A percentile compares a stretch with the other conserved stretches of the same genome.
These are phyloP conservation scores for Shinisaurus crocodilurus DNA, from an alignment of 2,113 vertebrate genomes.

Conservation along the genomic window DNA sequence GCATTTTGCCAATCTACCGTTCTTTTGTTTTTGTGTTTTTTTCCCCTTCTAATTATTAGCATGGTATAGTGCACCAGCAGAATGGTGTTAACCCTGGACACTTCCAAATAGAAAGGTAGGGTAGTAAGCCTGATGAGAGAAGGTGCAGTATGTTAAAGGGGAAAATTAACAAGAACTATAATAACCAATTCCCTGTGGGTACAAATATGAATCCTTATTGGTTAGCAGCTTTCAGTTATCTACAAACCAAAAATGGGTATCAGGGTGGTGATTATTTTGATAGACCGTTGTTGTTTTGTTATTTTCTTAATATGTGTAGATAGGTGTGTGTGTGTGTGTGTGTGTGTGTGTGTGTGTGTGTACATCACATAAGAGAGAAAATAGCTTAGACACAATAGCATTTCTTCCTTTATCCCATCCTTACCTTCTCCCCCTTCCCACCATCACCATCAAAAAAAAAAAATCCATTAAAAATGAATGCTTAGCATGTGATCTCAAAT, in stretches of 20 bases:
- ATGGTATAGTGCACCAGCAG: slow-evolving; percentile 64
- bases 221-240: slow-evolving; percentile 6
- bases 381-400: slow-evolving; percentile 20
- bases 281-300: slow-evolving; percentile 21
- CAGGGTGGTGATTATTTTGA: slow-evolving; percentile 41
- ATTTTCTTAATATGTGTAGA: not conserved
- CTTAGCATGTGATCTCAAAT: slow-evolving; percentile 44
- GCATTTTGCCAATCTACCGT: slow-evolving; percentile 76
- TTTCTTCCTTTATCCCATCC: slow-evolving; percentile 40
- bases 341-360: not conserved
- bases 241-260: not conserved
- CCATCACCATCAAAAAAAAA: not conserved
- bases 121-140: slow-evolving; percentile 38
- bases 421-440: not conserved
- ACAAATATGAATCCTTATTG: slow-evolving; percentile 23
- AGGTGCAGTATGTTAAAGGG: slow-evolving; percentile 46
- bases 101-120: slow-evolving; percentile 60
- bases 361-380: not conserved
- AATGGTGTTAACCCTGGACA: slow-evolving; percentile 61
- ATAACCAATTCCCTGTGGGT: slow-evolving; percentile 26
- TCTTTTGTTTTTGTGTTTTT: slow-evolving; percentile 49
- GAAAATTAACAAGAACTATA: slow-evolving; percentile 37
- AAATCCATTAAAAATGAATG: slow-evolving; percentile 15
- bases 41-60: slow-evolving; percentile 71
- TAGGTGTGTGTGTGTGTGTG: not conserved